phyloP scores from a whole-genome alignment of 2,888 invertebrate genomes.

The Clusia tigrina region DNA sequence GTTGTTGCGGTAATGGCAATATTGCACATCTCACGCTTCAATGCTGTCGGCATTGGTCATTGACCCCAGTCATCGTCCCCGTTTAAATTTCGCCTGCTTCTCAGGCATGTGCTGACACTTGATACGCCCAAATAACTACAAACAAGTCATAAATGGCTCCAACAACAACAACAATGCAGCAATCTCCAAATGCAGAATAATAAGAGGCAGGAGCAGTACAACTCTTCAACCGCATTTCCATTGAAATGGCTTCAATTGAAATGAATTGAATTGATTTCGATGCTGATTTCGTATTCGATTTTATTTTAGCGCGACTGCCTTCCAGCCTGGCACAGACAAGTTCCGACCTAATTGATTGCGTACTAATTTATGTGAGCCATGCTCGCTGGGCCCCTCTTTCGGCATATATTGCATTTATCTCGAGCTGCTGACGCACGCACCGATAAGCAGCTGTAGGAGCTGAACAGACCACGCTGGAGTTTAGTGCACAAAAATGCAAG shows the following conservation, averaged over 20 bases:
- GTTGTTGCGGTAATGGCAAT: no score
- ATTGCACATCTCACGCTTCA: no score
- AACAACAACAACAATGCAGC: neutral
- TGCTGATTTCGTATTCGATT: conserved; percentile 26
- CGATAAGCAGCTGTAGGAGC: no score
- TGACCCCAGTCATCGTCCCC: no score
- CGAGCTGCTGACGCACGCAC: conserved; percentile 5
- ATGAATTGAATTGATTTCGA: conserved; percentile 35
- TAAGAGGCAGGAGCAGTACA: neutral
- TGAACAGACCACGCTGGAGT: conserved; percentile 10
- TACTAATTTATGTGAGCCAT: conserved; percentile 43
- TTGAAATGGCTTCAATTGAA: conserved; percentile 30
- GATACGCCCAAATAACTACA: neutral
- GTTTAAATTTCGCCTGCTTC: no score
- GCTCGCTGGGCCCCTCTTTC: neutral
- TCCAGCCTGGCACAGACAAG: neutral
- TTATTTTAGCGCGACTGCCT: conserved; percentile 22
- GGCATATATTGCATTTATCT: neutral
- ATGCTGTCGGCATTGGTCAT: no score
- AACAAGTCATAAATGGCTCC: neutral
- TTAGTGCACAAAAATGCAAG: conserved; percentile 17
- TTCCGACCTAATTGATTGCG: conserved; percentile 42
- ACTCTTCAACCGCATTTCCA: neutral
- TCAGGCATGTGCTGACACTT: conserved; percentile 3
- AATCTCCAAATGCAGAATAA: neutral